Evolutionary conservation across 2,113 vertebrate genomes (phyloP).

Genomic region (Montifringilla adamsi): DNA sequence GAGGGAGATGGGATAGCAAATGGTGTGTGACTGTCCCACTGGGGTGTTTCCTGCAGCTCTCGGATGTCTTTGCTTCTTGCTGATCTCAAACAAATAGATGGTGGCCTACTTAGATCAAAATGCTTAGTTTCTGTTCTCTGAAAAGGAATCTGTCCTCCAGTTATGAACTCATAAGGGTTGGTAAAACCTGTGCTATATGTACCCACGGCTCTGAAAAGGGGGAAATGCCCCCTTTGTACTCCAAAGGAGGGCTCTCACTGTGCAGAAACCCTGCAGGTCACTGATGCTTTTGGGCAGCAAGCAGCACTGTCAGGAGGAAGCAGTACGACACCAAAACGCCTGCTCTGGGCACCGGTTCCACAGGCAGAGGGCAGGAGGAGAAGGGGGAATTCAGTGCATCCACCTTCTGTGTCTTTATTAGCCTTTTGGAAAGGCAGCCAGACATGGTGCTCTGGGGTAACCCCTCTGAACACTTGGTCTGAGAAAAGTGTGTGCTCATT

Average conservation of each 20-base stretch:
- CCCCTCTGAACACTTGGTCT: background rate
- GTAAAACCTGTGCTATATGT: background rate
- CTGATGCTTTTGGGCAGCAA: background rate
- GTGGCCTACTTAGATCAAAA: constrained; percentile 35
- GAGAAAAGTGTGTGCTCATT: background rate
- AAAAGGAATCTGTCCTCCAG: background rate
- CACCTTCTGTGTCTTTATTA: background rate
- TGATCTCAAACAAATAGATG: background rate
- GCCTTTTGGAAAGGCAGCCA: background rate
- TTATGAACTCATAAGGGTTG: background rate
- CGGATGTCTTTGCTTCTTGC: background rate
- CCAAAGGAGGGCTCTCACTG: background rate
- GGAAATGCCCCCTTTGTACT: background rate
- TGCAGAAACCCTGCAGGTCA: background rate
- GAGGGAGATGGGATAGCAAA: background rate
- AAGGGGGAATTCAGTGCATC: background rate
- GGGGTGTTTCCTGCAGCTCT: background rate
- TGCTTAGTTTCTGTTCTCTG: background rate
- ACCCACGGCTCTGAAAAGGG: background rate
- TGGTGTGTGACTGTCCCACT: background rate
- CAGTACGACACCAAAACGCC: fast-evolving
- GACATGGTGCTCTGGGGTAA: background rate
- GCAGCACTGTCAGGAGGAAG: background rate
- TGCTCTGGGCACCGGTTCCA: background rate
- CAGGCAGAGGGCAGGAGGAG: background rate